Percentiles rank a stretch among this genome's conserved stretches.
Conservation (phyloP, 1,140 invertebrate species). For the Zaprionus camerounensis region DNA sequence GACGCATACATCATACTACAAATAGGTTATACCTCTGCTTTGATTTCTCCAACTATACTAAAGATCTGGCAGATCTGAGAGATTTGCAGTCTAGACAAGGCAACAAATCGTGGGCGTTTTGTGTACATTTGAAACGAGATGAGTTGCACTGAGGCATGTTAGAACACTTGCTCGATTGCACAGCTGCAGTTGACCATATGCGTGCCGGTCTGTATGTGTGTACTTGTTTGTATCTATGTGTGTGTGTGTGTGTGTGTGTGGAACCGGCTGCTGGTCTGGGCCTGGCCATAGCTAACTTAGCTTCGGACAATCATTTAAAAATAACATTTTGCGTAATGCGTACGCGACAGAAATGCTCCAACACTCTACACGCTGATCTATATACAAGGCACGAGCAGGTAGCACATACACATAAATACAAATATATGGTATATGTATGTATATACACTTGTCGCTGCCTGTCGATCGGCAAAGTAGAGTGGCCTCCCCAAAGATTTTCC, state of each 20-base stretch:
- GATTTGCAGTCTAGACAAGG: constrained; percentile 22
- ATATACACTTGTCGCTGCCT: constrained; percentile 6
- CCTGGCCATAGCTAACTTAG: constrained; percentile 57
- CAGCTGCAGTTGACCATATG: constrained; percentile 31
- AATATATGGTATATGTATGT: constrained; percentile 2
- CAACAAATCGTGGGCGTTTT: constrained; percentile 35
- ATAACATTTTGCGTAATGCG: constrained; percentile 82
- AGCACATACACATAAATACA: background rate
- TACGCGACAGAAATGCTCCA: constrained; percentile 54
- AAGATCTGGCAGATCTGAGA: background rate
- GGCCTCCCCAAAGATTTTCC: constrained; percentile 72
- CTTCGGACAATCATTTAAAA: constrained; percentile 75
- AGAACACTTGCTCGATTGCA: constrained; percentile 19
- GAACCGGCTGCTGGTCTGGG: constrained; percentile 53
- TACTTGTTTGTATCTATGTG: background rate
- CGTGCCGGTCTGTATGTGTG: background rate
- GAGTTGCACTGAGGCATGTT: constrained; percentile 8
- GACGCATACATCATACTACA: background rate
- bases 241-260: constrained; percentile 16
- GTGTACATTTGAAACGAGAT: constrained; percentile 29
- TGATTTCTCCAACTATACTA: constrained; percentile 13
- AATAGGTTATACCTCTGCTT: background rate
- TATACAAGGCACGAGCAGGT: constrained; percentile 27
- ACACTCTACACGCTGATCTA: constrained; percentile 27
- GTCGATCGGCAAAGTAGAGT: constrained; percentile 23